These are phyloP conservation scores for Drosophila takahashii DNA, from an alignment of 1,140 invertebrate species.

Conservation along the genomic window DNA sequence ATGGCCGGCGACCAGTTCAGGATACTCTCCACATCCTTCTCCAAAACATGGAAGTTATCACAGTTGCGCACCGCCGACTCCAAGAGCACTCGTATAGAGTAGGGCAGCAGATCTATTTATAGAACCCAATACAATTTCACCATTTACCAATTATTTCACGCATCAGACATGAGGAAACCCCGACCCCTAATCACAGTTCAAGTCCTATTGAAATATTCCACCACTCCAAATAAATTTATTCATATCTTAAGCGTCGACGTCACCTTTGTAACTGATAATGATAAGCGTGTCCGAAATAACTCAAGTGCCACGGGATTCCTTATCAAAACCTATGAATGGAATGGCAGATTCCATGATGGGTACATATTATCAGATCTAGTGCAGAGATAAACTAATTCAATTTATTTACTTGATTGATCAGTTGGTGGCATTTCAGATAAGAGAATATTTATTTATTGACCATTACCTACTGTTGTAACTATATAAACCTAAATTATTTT, in stretches of 20 bases:
- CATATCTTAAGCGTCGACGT: background rate
- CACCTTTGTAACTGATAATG: conserved; percentile 1
- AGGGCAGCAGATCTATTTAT: conserved; percentile 91
- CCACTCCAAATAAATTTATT: background rate
- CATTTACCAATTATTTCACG: background rate
- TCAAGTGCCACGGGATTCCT: background rate
- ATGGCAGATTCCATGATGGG: conserved; percentile 5
- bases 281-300: background rate
- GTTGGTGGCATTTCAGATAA: background rate
- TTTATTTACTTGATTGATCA: background rate
- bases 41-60: conserved; percentile 96
- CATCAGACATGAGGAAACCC: background rate
- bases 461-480: too few relatives aligned
- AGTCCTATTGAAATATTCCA: background rate
- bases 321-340: background rate
- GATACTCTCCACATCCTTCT: conserved; percentile 95
- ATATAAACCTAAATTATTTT: background rate
- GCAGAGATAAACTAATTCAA: background rate
- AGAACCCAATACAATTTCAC: too few relatives aligned
- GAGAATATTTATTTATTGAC: background rate
- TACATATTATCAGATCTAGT: background rate
- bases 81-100: conserved; percentile 95
- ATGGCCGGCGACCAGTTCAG: conserved; percentile 95
- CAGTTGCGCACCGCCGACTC: conserved; percentile 98
- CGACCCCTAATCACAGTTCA: background rate